A percentile compares a stretch with the other conserved stretches of the same genome.
Conservation (phyloP, 2,113 vertebrate species). For the Equus przewalskii region DNA sequence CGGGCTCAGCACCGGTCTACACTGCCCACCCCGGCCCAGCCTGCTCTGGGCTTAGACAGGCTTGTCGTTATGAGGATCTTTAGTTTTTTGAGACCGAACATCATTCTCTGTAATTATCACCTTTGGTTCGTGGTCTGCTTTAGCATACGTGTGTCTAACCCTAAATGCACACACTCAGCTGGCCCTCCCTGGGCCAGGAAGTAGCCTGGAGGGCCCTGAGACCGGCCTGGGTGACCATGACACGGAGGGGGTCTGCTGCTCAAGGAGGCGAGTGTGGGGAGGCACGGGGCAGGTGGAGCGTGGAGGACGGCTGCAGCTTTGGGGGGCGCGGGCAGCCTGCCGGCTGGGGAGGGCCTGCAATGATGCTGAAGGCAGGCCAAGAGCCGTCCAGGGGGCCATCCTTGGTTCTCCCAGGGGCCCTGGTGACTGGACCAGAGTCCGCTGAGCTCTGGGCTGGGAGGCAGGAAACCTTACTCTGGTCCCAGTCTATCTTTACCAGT, state of each 20-base stretch:
- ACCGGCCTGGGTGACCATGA: not conserved
- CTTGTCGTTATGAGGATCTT: not conserved
- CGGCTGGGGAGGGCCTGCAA: not conserved
- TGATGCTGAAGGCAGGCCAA: not conserved
- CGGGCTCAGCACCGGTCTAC: not conserved
- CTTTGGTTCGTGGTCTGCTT: not conserved
- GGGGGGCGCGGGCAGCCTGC: not conserved
- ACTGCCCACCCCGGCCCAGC: not conserved
- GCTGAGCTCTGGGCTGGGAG: not conserved
- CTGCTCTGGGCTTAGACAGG: not conserved
- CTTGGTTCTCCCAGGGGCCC: not conserved
- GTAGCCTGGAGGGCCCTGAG: not conserved
- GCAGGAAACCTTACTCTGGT: not conserved
- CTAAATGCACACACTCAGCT: not conserved
- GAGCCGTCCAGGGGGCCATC: not conserved
- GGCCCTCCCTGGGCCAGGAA: not conserved
- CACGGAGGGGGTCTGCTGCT: not conserved
- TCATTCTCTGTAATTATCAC: not conserved
- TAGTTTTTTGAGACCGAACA: not conserved
- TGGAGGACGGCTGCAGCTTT: not conserved
- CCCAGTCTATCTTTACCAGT: not conserved
- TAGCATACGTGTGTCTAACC: not conserved
- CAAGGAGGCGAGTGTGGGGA: not conserved
- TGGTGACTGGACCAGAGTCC: not conserved
- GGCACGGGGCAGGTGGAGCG: too few species aligned